Evolutionary conservation across 2,113 vertebrate species (phyloP), one percentile per base, ranked within the genome.

Genomic region (Myotis davidii): DNA sequence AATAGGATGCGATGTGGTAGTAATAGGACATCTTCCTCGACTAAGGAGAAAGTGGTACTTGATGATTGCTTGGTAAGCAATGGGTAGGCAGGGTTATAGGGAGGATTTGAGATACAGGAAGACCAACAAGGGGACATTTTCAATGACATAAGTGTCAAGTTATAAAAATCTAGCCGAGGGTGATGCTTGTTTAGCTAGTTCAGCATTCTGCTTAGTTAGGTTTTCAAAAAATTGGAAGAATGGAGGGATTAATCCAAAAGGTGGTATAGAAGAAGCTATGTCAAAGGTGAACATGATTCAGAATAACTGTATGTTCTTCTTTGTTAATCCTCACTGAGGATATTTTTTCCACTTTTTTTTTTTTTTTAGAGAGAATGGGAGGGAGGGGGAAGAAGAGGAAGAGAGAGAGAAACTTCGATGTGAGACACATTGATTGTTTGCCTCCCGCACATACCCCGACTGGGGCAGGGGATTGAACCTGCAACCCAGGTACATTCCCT

Each of bases 151-250:
- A 21, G 18, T 85, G 18, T 65, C n/a, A 34, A 27, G 42, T 78
- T 85, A 81, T 21, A n/a, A 84, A 90, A 50, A 65, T 27, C 14
- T 92, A n/a, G 11, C 12, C 1, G 27, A 95, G 27, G 29, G 2
- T 59, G 67, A n/a, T 59, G 25, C 39, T 92, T 12, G 0, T 78
- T 21, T 25, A 42, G 85, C 54, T 85, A 67, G 42, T 72, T 90
- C 50, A 96, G 4, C 32, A 37, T 65, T 95, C 81, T 69, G 65
- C 34, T 88, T 92, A 50, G 69, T 64, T 77, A 77, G 27, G 14
- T 54, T 95, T 96, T 85, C 79, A 92, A 27, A 78, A 90, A 32
- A 72, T 14, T 90, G 81, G 61, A 84, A 84, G 84, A 45, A 3
- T 61, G 21, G 34, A 37, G 21, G 17, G 65, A 56, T 85, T 52